Evolutionary conservation across 2,888 invertebrate species (phyloP).

Genomic region (Eilema sororculum): DNA sequence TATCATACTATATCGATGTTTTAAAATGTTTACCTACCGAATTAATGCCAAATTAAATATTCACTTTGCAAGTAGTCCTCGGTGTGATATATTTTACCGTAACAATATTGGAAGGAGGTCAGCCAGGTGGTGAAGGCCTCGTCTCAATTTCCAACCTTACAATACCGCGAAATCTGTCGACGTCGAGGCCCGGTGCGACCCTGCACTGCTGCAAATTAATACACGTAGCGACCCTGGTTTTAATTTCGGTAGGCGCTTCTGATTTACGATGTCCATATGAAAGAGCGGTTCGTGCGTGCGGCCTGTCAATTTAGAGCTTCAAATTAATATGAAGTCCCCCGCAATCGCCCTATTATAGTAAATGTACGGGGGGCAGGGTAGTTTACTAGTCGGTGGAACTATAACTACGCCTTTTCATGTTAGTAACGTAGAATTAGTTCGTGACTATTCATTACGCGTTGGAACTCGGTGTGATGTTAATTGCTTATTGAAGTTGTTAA

Average conservation of each 20-base stretch:
- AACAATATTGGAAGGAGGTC: constrained; percentile 42
- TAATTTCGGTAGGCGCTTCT: constrained; percentile 78
- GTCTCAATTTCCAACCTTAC: constrained; percentile 69
- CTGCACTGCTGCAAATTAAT: constrained; percentile 73
- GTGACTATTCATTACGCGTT: constrained; percentile 71
- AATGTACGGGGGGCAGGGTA: constrained; percentile 53
- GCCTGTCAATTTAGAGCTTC: constrained; percentile 67
- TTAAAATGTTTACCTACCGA: not conserved
- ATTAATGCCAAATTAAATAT: not conserved
- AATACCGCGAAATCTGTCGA: constrained; percentile 76
- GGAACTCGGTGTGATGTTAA: constrained; percentile 71
- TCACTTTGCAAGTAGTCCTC: constrained; percentile 20
- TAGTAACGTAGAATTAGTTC: constrained; percentile 73
- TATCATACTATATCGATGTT: not conserved
- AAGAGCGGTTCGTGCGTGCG: constrained; percentile 74
- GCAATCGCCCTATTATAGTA: constrained; percentile 32
- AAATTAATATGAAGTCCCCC: constrained; percentile 61
- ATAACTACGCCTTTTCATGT: constrained; percentile 70
- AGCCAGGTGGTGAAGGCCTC: constrained; percentile 62
- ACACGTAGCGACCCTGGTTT: constrained; percentile 72
- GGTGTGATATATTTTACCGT: constrained; percentile 29
- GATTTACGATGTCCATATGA: constrained; percentile 81
- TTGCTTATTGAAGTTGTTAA: constrained; percentile 74
- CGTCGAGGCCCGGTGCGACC: constrained; percentile 59
- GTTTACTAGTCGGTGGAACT: constrained; percentile 55